Conservation (phyloP, 2,113 vertebrate genomes). For the Gymnobelideus leadbeateri region DNA sequence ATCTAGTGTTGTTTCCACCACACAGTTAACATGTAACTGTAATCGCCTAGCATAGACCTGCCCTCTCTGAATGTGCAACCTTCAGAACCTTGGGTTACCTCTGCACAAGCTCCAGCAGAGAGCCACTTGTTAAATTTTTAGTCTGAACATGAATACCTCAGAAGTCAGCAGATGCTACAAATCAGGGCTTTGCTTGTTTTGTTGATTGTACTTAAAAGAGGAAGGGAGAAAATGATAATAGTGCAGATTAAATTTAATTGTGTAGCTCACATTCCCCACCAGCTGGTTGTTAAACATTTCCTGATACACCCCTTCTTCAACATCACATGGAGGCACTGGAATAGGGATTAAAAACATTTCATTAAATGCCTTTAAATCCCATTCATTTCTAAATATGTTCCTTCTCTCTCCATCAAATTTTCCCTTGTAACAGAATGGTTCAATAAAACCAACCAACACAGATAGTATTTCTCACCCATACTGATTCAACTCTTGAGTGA, state of each 20-base stretch:
- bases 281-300: background rate
- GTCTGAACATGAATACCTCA: background rate
- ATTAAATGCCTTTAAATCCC: background rate
- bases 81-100: background rate
- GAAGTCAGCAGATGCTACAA: background rate
- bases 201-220: background rate
- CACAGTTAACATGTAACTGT: background rate
- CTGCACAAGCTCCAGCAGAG: background rate
- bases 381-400: background rate
- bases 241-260: background rate
- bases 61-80: background rate
- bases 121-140: background rate
- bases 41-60: background rate
- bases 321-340: background rate
- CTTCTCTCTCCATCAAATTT: background rate
- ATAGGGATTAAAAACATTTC: too few species aligned
- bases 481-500: background rate
- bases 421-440: background rate
- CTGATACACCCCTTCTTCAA: background rate
- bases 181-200: background rate
- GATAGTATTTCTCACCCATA: background rate
- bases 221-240: background rate
- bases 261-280: background rate
- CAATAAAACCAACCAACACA: background rate
- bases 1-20: background rate